These are phyloP conservation scores for Bergia sp. DNA, from an alignment of 92 coral and sea anemone species.

Conservation along the genomic window DNA sequence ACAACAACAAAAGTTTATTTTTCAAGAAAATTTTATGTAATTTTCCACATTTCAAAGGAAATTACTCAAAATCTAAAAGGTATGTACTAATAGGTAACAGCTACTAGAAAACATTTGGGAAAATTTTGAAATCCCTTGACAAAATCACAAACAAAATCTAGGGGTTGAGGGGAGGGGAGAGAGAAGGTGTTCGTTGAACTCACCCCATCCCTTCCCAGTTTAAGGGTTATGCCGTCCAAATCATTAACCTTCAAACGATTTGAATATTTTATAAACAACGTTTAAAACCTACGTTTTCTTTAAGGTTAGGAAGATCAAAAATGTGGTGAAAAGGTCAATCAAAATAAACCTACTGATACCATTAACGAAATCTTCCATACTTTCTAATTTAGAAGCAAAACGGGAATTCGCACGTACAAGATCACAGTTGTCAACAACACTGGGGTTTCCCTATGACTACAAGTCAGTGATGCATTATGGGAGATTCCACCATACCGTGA, in stretches of 20 bases:
- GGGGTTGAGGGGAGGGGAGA: background rate
- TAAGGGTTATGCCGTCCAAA: background rate
- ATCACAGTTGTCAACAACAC: background rate
- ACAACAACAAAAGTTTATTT: no score
- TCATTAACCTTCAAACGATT: background rate
- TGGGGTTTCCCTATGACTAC: slow-evolving; percentile 26
- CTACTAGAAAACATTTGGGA: no score
- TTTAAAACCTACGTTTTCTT: background rate
- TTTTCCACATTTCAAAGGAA: background rate
- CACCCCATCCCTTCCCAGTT: background rate
- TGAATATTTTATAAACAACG: background rate
- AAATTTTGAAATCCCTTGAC: background rate
- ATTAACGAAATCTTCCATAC: no score
- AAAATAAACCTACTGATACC: background rate
- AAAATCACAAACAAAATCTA: background rate
- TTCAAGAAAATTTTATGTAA: no score
- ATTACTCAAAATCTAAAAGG: background rate
- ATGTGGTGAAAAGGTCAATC: background rate
- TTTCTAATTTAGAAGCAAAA: background rate
- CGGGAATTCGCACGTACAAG: background rate
- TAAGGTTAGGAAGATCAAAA: background rate
- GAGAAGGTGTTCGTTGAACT: background rate
- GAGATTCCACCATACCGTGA: background rate
- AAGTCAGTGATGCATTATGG: slow-evolving; percentile 24
- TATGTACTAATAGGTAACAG: background rate